Evolutionary conservation across 2,888 invertebrate genomes (phyloP), one percentile per base, ranked within the genome.

Genomic region (Eupeodes latifasciatus): DNA sequence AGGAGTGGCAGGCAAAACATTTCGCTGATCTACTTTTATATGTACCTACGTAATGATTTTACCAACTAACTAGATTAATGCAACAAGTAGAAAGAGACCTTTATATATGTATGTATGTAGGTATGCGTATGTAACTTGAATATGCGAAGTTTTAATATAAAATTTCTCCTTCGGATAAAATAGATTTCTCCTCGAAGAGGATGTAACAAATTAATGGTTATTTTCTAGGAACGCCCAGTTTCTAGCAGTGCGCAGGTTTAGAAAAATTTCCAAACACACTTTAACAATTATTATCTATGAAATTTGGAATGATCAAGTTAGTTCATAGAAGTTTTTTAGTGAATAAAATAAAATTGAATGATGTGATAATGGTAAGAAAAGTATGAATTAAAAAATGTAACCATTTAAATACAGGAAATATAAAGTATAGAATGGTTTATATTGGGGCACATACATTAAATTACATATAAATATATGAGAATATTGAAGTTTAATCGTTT

Each of bases 111-210:
- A 40, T 40, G 40, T 40, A 27, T 40, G 40, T 1, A 40, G 6
- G 5, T 36, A 7, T 1, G n/a, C n/a, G 40, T 9, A 40, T 40
- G 27, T 27, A 27, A 40, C 40, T 40, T 9, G 34, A 2, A 55
- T 4, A 10, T 36, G 34, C 34, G 5, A 57, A 36, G 44, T n/a
- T 19, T 44, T 47, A 14, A 40, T 36, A 19, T 14, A 12, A 5
- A 7, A 34, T 14, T 84, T 87, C 85, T 51, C 88, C 88, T 85
- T 78, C 75, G 88, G 88, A 89, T 89, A 89, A 85, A 85, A 11
- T 47, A 62, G 36, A 64, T 55, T 89, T 76, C 77, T 77, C 81
- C 85, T 55, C 11, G 12, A 19, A 49, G 36, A 67, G 79, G 86
- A 36, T 75, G 82, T 9, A 57, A 80, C 64, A 53, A n/a, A 61